Percentiles rank a stretch among this genome's conserved stretches.
phyloP scores from a whole-genome alignment of 2,113 vertebrate species.

The Panthera tigris region DNA sequence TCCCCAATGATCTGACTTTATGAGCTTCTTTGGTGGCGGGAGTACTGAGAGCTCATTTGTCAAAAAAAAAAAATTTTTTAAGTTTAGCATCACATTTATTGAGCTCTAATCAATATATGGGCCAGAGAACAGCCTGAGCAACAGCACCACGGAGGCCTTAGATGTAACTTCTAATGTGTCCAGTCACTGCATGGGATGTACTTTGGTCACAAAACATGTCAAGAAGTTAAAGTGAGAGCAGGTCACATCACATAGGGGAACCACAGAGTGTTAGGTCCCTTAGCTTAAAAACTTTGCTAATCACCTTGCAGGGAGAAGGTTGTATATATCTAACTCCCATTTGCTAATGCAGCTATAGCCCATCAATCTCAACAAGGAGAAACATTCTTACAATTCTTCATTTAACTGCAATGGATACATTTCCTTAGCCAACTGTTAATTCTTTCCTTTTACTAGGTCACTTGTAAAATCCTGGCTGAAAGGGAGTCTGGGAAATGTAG shows the following conservation, averaged over 20 bases:
- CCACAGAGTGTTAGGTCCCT: neutral
- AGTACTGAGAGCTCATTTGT: neutral
- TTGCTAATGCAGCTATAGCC: neutral
- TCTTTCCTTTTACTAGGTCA: neutral
- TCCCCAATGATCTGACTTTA: neutral
- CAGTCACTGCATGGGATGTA: neutral
- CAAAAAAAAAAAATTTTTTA: neutral
- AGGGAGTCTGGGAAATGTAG: neutral
- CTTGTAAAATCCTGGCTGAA: neutral
- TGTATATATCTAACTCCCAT: neutral
- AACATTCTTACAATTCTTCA: neutral
- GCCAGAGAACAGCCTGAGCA: neutral
- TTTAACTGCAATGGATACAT: neutral
- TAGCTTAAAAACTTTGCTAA: neutral
- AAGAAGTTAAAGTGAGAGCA: neutral
- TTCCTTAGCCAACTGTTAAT: neutral
- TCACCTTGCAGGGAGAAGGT: neutral
- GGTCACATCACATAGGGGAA: neutral
- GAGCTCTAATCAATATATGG: neutral
- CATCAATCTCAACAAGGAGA: neutral
- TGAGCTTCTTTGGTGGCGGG: neutral
- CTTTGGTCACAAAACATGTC: neutral
- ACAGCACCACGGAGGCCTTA: neutral
- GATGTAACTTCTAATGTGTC: neutral
- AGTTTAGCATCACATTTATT: neutral